Base-by-base conservation (phyloP, 2,888 invertebrate genomes). In the Seira musarum region DNA sequence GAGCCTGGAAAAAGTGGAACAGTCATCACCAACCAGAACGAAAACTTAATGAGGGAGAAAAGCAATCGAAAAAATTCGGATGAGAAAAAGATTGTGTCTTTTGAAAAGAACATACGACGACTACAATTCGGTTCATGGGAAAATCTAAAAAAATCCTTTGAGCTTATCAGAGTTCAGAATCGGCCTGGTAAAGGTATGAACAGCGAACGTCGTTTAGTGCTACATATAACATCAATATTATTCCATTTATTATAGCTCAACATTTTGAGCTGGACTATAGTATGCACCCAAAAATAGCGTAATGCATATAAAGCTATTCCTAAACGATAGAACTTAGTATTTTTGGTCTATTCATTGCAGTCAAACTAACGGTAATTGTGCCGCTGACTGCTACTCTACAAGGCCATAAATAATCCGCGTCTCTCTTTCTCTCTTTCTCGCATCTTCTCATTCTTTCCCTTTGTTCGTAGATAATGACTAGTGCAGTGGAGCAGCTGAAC, bases 331-430 rank as follows among this genome's bases (percentile, higher is more conserved):
- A n/a, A n/a, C 30, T 2, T 53, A 13, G 53, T n/a, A 53, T 40
- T 6, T 8, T 40, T 6, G 17, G 53, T n/a, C 53, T 13, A 53
- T 53, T 53, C 53, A 53, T 53, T 53, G 53, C 53, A 53, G 3
- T 17, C 53, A 53, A 53, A 53, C 53, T 15, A 53, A 53, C 53
- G 53, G 30, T 53, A 53, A 53, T 53, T 53, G 53, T 53, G 53
- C 53, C 17, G 53, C 53, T 53, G 53, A 53, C 53, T 53, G 53
- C 53, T 53, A 53, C 53, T 53, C 53, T 53, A 77, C 66, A 73
- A 77, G 70, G 69, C 73, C 81, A 77, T 65, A 74, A 78, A 81
- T 81, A 81, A 81, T 78, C 74, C 78, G 70, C 63, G 17, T 30
- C 15, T 40, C 63, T 60, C 65, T 10, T 65, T 70, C 53, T 68